A percentile compares a stretch with the other conserved stretches of the same genome.
phyloP scores from a whole-genome alignment of 2,888 invertebrate species.

The Philaethria dido region DNA sequence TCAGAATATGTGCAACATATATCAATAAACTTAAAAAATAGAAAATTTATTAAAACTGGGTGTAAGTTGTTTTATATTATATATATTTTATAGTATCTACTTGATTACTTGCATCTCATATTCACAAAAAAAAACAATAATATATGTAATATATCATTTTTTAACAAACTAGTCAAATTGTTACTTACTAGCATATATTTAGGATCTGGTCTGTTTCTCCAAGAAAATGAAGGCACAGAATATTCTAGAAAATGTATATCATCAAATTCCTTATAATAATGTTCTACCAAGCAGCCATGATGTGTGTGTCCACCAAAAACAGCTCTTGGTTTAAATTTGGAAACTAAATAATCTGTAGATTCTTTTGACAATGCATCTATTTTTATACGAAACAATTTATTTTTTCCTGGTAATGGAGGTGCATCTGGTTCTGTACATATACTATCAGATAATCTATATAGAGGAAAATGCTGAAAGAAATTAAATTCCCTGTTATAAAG shows the following conservation, averaged over 20 bases:
- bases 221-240: constrained; percentile 97
- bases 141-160: background rate
- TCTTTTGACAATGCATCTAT: constrained; percentile 95
- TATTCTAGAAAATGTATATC: constrained; percentile 85
- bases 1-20: too few species aligned
- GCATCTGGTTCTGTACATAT: constrained; percentile 92
- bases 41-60: too few species aligned
- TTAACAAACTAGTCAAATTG: too few species aligned
- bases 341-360: constrained; percentile 87
- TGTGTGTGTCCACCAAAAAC: constrained; percentile 96
- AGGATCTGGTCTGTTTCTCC: constrained; percentile 97
- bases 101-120: too few species aligned
- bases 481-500: background rate
- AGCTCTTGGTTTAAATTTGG: constrained; percentile 87
- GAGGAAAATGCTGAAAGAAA: constrained; percentile 94
- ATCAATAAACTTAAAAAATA: too few species aligned
- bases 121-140: background rate
- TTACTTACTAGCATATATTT: constrained; percentile 92
- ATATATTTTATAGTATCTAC: too few species aligned
- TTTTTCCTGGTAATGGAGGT: constrained; percentile 87
- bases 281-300: constrained; percentile 90
- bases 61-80: too few species aligned
- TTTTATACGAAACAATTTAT: constrained; percentile 89
- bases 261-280: constrained; percentile 59
- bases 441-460: constrained; percentile 93